Conservation (phyloP, 2,888 invertebrate genomes). For the Macaria notata region DNA sequence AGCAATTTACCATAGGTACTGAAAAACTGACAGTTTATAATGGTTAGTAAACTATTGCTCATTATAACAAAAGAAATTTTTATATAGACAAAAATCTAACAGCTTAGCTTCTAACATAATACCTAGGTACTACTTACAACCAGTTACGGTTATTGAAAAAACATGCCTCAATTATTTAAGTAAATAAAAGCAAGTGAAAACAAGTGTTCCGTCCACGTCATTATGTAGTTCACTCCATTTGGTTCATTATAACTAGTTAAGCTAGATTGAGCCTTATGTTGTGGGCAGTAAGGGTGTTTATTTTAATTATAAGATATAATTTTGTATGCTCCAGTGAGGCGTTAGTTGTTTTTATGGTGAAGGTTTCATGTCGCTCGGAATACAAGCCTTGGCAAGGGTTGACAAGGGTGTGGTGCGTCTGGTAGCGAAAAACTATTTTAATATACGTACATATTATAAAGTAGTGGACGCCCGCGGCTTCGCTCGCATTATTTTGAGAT, state of each 20-base stretch:
- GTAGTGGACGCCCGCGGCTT: no score
- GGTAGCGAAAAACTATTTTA: conserved; percentile 7
- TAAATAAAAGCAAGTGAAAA: conserved; percentile 40
- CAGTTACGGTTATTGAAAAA: no score
- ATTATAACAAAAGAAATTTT: no score
- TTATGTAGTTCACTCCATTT: conserved; percentile 54
- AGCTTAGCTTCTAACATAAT: no score
- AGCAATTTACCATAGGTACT: no score
- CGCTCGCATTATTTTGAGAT: no score
- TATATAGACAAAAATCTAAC: no score
- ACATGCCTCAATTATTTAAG: no score
- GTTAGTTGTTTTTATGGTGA: conserved; percentile 56
- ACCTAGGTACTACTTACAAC: no score
- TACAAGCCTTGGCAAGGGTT: conserved; percentile 24
- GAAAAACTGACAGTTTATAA: no score
- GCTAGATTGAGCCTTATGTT: conserved; percentile 21
- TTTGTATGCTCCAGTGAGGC: conserved; percentile 46
- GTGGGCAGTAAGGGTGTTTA: conserved; percentile 19
- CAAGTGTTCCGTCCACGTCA: conserved; percentile 57
- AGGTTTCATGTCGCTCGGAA: conserved; percentile 44
- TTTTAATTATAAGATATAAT: conserved; percentile 28
- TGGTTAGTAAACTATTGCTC: no score
- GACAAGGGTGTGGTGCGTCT: conserved; percentile 6
- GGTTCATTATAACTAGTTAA: conserved; percentile 11
- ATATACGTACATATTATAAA: not conserved